phyloP scores from a whole-genome alignment of 2,113 vertebrate species.

The Oreochromis aureus region DNA sequence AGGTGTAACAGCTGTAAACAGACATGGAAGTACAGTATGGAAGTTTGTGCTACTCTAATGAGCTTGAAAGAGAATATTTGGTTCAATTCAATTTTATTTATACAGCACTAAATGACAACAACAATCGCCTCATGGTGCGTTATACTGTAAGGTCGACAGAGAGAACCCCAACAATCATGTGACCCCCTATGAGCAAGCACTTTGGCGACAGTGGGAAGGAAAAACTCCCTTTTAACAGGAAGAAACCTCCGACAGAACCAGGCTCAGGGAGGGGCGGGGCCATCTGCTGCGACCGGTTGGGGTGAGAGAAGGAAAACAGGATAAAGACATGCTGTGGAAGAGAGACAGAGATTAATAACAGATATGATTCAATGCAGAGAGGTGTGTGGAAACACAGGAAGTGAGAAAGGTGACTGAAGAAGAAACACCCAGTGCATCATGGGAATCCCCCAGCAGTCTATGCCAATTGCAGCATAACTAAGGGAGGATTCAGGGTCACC shows the following conservation, averaged over 20 bases:
- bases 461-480: too few relatives aligned
- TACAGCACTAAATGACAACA: background rate
- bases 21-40: background rate
- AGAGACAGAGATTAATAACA: too few relatives aligned
- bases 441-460: too few relatives aligned
- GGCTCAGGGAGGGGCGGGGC: background rate
- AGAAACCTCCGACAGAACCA: rapidly evolving
- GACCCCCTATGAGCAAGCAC: background rate
- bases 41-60: background rate
- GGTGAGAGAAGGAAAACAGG: background rate
- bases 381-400: too few relatives aligned
- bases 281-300: background rate
- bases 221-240: background rate
- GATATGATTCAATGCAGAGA: too few relatives aligned
- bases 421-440: too few relatives aligned
- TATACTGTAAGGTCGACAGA: background rate
- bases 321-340: background rate
- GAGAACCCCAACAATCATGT: rapidly evolving
- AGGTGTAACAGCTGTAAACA: background rate
- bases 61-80: background rate
- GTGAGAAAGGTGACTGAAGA: too few relatives aligned
- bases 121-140: background rate
- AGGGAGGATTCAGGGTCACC: too few relatives aligned
- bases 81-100: background rate
- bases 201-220: rapidly evolving